Evolutionary conservation across 2,113 vertebrate genomes (phyloP).

Genomic region (Thinocorus orbignyianus): DNA sequence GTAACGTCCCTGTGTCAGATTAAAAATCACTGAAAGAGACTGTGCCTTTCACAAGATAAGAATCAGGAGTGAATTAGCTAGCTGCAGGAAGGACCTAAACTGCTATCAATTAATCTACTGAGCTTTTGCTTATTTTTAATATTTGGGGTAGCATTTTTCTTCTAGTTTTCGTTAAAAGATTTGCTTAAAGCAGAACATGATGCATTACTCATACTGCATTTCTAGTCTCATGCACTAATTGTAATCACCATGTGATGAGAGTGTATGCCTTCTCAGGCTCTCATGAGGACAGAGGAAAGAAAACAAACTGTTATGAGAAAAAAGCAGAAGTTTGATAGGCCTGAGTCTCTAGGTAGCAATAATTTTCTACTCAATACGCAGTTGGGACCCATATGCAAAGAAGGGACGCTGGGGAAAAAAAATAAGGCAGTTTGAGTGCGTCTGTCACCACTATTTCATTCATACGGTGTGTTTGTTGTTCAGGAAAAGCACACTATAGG

Average conservation of each 20-base stretch:
- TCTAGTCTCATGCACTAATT: background rate
- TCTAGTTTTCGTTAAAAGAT: background rate
- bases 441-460: background rate
- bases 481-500: background rate
- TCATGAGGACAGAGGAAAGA: background rate
- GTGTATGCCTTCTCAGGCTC: background rate
- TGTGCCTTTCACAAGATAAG: background rate
- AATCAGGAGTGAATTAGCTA: background rate
- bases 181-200: background rate
- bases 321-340: background rate
- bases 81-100: background rate
- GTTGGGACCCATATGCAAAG: background rate
- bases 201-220: background rate
- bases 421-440: background rate
- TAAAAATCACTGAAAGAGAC: background rate
- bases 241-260: slow-evolving; percentile 11
- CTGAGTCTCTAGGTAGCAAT: background rate
- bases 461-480: background rate
- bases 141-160: background rate
- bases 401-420: background rate
- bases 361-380: background rate
- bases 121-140: background rate
- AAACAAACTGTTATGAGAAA: background rate
- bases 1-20: background rate
- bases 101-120: background rate